Base-by-base conservation (phyloP, 2,797 vertebrate species). In the Salmo trutta region DNA sequence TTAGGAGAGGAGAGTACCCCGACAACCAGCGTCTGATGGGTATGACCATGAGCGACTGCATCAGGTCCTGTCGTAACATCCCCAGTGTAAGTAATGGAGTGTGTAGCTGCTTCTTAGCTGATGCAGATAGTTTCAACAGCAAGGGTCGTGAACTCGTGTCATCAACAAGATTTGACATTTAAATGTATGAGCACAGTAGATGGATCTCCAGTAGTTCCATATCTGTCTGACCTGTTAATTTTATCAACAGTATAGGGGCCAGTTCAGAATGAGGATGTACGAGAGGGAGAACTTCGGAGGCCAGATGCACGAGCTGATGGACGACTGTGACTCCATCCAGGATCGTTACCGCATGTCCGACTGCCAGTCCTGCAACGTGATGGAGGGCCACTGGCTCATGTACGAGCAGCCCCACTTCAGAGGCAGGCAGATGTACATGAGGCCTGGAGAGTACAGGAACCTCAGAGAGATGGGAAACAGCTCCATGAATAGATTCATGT, bases 1-100 rank as follows among this genome's bases (percentile, higher is more conserved):
- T 82, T 79, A 86, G 88, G 80, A 84, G 90, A 80, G 91, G 91
- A 67, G 91, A 92, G 79, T 92, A 90, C 33, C 89, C 89, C 0
- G 89, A 91, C 85, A 91, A 89, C 88, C 91, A 91, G 86, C 84
- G 75, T 16, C 81, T 92, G 82, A 91, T 92, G 90, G 91, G 91
- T 16, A 86, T 85, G 70, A 89, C 36, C 12, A 81, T 89, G 67
- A 91, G 88, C 5, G 88, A 91, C 86, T 90, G 91, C 88, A 88
- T 92, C 84, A 77, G 82, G 54, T 92, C 91, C 78, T 85, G 84
- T 62, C 91, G 89, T 29, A 83, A 84, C 77, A 88, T 92, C 77
- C 91, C 90, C 3, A 36, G 47, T 86, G 90, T 91, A 88, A 7
- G 89, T 78, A 5, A 54, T 33, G 14, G 7, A 73, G 21, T 24